These are phyloP conservation scores for Agrotis puta DNA, from an alignment of 2,888 invertebrate genomes.

Conservation along the genomic window DNA sequence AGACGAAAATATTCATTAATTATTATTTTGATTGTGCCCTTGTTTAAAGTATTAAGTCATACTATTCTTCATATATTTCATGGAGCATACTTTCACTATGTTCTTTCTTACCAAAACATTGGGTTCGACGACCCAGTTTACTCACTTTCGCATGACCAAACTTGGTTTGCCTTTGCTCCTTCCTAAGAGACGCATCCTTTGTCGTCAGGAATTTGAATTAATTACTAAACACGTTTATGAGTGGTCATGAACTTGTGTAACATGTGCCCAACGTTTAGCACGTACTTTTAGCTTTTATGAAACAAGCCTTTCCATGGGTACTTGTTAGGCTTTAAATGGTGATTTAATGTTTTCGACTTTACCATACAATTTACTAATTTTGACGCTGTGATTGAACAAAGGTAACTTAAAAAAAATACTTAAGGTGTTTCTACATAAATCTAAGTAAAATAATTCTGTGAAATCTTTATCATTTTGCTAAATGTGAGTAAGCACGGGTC, in stretches of 20 bases:
- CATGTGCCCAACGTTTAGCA: constrained; percentile 29
- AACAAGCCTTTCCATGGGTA: constrained; percentile 10
- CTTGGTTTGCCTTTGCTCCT: constrained; percentile 34
- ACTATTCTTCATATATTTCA: not conserved
- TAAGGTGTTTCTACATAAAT: not conserved
- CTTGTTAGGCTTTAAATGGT: not conserved
- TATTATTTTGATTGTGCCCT: not conserved
- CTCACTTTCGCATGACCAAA: constrained; percentile 48
- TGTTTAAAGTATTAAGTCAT: not conserved
- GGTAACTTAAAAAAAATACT: constrained; percentile 11
- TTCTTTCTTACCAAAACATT: constrained; percentile 34
- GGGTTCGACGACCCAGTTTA: constrained; percentile 45
- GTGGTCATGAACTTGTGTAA: constrained; percentile 46
- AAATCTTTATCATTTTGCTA: constrained; percentile 48
- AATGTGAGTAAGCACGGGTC: constrained; percentile 50
- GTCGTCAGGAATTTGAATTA: constrained; percentile 53
- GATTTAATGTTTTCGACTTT: not conserved
- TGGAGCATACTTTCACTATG: constrained; percentile 32
- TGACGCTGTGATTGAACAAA: constrained; percentile 7
- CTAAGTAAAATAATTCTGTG: constrained; percentile 11
- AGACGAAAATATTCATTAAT: not conserved
- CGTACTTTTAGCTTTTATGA: constrained; percentile 27
- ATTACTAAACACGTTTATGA: constrained; percentile 55
- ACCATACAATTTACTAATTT: not conserved
- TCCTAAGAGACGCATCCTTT: constrained; percentile 43